Evolutionary conservation across 2,797 vertebrate genomes (phyloP), one percentile per base, ranked within the genome.

Genomic region (Bovichtus variegatus): DNA sequence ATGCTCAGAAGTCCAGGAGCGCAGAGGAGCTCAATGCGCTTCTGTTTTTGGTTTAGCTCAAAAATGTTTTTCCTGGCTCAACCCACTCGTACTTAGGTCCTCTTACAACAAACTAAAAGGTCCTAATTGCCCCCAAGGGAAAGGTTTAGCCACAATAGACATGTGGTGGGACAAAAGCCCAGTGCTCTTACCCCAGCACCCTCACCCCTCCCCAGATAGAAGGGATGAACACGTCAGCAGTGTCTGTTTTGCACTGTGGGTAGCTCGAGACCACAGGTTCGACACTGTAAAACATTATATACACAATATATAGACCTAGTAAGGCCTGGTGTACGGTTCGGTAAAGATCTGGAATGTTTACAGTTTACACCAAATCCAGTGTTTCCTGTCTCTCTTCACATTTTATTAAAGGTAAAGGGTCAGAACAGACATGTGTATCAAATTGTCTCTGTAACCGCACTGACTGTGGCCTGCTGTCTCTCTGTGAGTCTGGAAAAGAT

Each of bases 81-180:
- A 92, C 96, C 94, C 92, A 94, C 93, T 96, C 96, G 94, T 96
- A 96, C 95, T 97, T 97, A 96, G 95, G 93, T 96, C 96, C 96
- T 98, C 96, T 97, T 97, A 96, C 95, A 98, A 98, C 97, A 97
- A 97, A 97, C 96, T 96, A 96, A 97, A 97, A 97, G 92, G 91
- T 95, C 95, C 95, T 97, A 97, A 97, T 97, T 97, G 96, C 95
- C 91, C 96, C 95, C 93, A 60, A 87, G 97, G 96, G 97, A 95
- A 96, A 95, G 95, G 94, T 97, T 96, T 95, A 96, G 95, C 93
- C 96, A 95, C 59, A 92, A 96, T 96, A 96, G 96, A 97, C 96
- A 96, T 96, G 95, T 97, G 96, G 96, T 96, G 94, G 94, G 96
- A 97, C 96, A 97, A 97, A 97, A 97, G 95, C 95, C 90, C 93